Conservation (phyloP, 1,140 invertebrate species). For the Hermetia illucens region DNA sequence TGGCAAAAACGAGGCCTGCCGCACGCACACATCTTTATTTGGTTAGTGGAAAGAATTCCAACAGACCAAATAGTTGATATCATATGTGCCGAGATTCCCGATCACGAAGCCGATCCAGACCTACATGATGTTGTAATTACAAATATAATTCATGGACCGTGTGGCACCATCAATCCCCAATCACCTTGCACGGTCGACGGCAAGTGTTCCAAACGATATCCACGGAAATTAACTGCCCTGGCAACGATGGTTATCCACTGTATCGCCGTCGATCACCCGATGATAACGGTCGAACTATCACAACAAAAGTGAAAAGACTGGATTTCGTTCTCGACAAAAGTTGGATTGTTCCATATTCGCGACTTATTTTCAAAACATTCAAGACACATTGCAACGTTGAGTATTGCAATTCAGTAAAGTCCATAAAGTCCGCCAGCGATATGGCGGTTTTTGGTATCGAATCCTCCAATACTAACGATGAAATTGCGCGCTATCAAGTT, state of each 20-base stretch:
- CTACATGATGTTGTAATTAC: constrained; percentile 25
- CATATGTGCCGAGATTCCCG: constrained; percentile 18
- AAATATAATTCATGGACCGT: constrained; percentile 35
- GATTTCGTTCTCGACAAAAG: no score
- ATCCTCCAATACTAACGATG: no score
- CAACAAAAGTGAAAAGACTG: no score
- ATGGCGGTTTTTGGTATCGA: no score
- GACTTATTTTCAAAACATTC: no score
- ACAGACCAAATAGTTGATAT: no score
- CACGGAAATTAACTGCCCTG: constrained; percentile 10
- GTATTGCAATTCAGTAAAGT: no score
- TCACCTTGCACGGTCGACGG: constrained; percentile 9
- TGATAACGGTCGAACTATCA: no score
- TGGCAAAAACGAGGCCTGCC: constrained; percentile 37
- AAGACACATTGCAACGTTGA: no score
- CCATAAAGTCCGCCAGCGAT: no score
- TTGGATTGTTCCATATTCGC: no score
- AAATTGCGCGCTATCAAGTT: no score
- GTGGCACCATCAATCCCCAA: constrained; percentile 19
- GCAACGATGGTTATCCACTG: constrained; percentile 29
- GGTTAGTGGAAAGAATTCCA: constrained; percentile 24
- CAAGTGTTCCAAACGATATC: constrained; percentile 14
- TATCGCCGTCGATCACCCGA: constrained; percentile 24
- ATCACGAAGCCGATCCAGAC: constrained; percentile 22
- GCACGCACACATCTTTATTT: constrained; percentile 25